Evolutionary conservation across 2,888 invertebrate species (phyloP).

Genomic region (Steinernema hermaphroditum): DNA sequence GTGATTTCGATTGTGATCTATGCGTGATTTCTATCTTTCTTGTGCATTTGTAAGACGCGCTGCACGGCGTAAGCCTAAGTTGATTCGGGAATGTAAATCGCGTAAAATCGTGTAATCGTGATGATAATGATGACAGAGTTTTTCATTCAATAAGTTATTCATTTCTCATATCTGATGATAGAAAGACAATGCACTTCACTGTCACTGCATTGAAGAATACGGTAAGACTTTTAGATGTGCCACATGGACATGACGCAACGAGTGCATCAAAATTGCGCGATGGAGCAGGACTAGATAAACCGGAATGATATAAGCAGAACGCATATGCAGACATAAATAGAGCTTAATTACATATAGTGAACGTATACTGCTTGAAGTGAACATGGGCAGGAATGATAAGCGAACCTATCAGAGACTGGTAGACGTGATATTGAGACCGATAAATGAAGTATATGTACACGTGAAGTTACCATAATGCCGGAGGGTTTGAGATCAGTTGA

Average conservation of each 20-base stretch:
- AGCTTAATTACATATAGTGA: no score
- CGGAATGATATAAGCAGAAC: constrained; percentile 1
- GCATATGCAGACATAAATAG: background rate
- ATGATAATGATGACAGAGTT: no score
- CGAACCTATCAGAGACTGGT: background rate
- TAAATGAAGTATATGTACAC: background rate
- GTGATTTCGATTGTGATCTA: no score
- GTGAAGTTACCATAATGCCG: constrained; percentile 22
- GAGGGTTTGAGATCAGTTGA: background rate
- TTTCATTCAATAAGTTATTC: background rate
- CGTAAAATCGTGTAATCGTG: no score
- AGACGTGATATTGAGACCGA: background rate
- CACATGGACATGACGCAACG: background rate
- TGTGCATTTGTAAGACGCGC: no score
- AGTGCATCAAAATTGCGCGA: background rate
- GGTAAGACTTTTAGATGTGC: no score
- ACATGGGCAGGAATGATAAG: background rate
- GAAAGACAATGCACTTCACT: background rate
- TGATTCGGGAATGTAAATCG: no score
- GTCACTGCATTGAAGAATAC: no score
- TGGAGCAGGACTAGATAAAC: constrained; percentile 7
- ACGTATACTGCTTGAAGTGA: background rate
- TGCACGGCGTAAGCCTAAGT: no score
- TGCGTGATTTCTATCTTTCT: no score
- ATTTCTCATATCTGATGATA: background rate